Conservation (phyloP, 2,113 vertebrate species). For the Aspiorhynchus laticeps region DNA sequence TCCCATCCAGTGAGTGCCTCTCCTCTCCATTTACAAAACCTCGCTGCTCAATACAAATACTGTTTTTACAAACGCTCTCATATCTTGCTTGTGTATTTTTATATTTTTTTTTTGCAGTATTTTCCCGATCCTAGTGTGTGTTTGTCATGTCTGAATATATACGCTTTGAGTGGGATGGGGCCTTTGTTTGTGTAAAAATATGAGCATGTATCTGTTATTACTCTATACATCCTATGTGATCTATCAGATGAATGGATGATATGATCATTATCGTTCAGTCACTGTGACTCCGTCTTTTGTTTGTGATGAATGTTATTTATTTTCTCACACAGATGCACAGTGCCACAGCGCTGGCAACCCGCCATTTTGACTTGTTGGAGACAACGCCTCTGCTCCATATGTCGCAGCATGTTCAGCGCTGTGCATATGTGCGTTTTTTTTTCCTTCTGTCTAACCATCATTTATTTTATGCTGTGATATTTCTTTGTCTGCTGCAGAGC, state of each 20-base stretch:
- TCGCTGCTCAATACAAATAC: not conserved
- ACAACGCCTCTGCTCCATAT: conserved; percentile 42
- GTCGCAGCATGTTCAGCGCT: conserved; percentile 8
- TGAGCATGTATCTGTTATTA: not conserved
- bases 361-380: conserved; percentile 43
- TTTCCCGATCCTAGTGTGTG: not conserved
- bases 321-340: conserved; percentile 36
- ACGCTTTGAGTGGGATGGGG: not conserved
- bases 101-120: not conserved
- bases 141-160: not conserved
- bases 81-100: conserved; percentile 3
- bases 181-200: not conserved
- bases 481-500: conserved; percentile 72
- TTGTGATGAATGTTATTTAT: conserved; percentile 15
- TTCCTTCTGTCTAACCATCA: conserved; percentile 16
- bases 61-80: not conserved
- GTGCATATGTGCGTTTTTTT: conserved; percentile 61
- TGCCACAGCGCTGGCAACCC: conserved; percentile 26
- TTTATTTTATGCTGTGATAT: not conserved
- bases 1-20: conserved; percentile 86
- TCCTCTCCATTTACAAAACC: conserved; percentile 25
- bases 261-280: conserved; percentile 3
- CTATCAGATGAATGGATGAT: conserved; percentile 2
- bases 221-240: not conserved
- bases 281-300: not conserved